Evolutionary conservation across 1,140 invertebrate species (phyloP).

Genomic region (Aphis gossypii): DNA sequence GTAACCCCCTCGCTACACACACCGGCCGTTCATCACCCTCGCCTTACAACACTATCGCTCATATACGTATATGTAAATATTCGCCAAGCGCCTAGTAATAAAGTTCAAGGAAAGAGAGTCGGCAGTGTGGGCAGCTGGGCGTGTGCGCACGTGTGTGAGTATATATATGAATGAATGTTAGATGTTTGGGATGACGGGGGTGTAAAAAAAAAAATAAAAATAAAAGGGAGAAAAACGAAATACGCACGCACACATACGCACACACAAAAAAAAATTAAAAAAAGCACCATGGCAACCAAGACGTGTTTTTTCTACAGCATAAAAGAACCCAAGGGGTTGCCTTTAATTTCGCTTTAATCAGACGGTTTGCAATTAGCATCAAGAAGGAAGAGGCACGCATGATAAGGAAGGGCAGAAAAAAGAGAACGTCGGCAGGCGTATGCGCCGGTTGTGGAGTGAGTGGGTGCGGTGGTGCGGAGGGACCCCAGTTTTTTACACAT

Average conservation of each 20-base stretch:
- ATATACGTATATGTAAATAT: conserved; percentile 52
- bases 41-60: background rate
- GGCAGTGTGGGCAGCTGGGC: background rate
- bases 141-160: background rate
- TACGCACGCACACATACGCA: background rate
- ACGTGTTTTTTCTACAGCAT: conserved; percentile 57
- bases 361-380: conserved; percentile 59
- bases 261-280: conserved; percentile 51
- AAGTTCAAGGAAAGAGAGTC: conserved; percentile 50
- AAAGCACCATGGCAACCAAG: conserved; percentile 59
- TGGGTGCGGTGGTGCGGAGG: background rate
- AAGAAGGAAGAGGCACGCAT: conserved; percentile 59
- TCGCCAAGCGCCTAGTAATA: conserved; percentile 49
- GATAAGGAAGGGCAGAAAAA: conserved; percentile 55
- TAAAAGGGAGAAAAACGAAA: conserved; percentile 12
- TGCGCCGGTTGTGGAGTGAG: background rate
- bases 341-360: conserved; percentile 60
- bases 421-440: conserved; percentile 36
- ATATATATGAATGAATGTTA: conserved; percentile 27
- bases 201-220: conserved; percentile 59
- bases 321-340: conserved; percentile 58
- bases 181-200: background rate
- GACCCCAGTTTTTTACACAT: conserved; percentile 58
- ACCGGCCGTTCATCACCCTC: background rate
- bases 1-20: background rate